Base-by-base conservation (phyloP, 2,113 vertebrate genomes). In the Mionectes macconnelli region DNA sequence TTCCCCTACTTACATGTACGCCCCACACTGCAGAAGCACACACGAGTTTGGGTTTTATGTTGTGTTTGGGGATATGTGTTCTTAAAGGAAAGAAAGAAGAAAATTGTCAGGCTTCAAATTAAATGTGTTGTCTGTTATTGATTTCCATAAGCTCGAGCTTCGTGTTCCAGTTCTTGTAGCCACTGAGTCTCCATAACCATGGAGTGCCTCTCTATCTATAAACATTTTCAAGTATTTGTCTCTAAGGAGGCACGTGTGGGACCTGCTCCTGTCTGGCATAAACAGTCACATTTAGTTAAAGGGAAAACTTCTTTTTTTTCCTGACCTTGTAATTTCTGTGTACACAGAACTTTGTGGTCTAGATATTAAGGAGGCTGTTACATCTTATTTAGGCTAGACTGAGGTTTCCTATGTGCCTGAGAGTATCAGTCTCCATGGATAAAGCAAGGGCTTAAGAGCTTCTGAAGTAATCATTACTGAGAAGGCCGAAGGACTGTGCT, bases 401-500 rank as follows among this genome's bases (percentile, higher is more conserved):
- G 49, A 79, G 21, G 40, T 82, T 91, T 87, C 52, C 67, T 40
- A 0, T 64, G 75, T 57, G 45, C 50, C 67, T 42, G 57, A 89
- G 53, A 87, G 72, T 96, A 76, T 88, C 72, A 18, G 63, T 73
- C 53, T 64, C 63, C 14, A 10, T 60, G 84, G 93, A 68, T 93
- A 87, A 94, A 89, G 69, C 15, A 72, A 74, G 56, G 73, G 77
- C 70, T 95, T 94, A 94, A 81, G 86, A 89, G 84, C 69, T 89
- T 94, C 56, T 76, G 66, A 89, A 82, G 77, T 84, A 94, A 94
- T 89, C 28, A 53, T 84, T 84, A 76, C 44, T 84, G 87, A 40
- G 66, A 69, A 76, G 57, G 62, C 84, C 62, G 44, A 76, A 94
- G 57, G 56, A 95, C 63, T 93, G 73, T 82, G 16, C 64, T 81